Evolutionary conservation across 2,888 invertebrate genomes (phyloP).

Genomic region (Pediacus dermestoides): DNA sequence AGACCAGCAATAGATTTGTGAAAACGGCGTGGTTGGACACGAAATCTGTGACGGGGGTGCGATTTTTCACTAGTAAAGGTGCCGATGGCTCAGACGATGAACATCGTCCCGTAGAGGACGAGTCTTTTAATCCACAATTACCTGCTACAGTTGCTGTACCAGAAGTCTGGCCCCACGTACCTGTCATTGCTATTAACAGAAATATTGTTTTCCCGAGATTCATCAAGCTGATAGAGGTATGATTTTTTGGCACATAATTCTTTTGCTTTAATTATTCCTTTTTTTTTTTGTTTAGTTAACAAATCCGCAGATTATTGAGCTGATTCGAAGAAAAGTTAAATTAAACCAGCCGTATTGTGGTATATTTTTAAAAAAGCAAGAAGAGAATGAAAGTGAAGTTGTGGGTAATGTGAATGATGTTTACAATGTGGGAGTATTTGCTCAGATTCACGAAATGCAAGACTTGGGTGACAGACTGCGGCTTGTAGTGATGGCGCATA

Average conservation of each 20-base stretch:
- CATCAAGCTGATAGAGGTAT: slow-evolving; percentile 93
- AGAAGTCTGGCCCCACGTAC: slow-evolving; percentile 94
- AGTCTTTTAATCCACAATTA: slow-evolving; percentile 55
- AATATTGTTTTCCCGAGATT: slow-evolving; percentile 98
- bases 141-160: slow-evolving; percentile 92
- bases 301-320: slow-evolving; percentile 81
- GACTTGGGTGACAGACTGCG: slow-evolving; percentile 87
- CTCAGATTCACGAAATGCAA: slow-evolving; percentile 96
- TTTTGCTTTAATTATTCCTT: slow-evolving; percentile 1
- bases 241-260: slow-evolving; percentile 8
- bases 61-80: slow-evolving; percentile 30
- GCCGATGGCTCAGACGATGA: slow-evolving; percentile 35
- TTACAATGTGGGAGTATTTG: slow-evolving; percentile 90
- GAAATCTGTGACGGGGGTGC: slow-evolving; percentile 1
- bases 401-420: slow-evolving; percentile 82
- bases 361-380: slow-evolving; percentile 89
- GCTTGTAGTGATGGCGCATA: slow-evolving; percentile 92
- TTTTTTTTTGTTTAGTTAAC: slow-evolving; percentile 60
- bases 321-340: slow-evolving; percentile 89
- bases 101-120: slow-evolving; percentile 39
- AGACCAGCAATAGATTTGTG: no score
- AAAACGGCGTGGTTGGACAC: slow-evolving; percentile 4
- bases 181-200: slow-evolving; percentile 88
- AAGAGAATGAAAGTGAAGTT: slow-evolving; percentile 83
- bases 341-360: slow-evolving; percentile 97